A percentile compares a stretch with the other conserved stretches of the same genome.
Evolutionary conservation across 1,140 invertebrate species (phyloP).

Genomic region (Drosophila mojavensis): DNA sequence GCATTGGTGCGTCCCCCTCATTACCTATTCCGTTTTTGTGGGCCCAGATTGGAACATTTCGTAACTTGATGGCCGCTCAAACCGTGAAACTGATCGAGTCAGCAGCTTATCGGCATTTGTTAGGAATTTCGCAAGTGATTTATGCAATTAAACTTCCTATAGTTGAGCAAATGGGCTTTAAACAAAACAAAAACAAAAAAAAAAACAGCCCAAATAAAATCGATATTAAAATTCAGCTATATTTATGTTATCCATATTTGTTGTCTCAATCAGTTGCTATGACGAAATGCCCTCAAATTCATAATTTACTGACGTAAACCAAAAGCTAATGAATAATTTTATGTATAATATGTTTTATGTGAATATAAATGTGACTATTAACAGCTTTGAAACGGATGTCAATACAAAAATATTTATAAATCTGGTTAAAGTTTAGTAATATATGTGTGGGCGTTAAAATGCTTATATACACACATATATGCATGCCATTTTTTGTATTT

Average conservation of each 20-base stretch:
- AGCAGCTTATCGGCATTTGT: slow-evolving; percentile 23
- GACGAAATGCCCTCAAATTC: no score
- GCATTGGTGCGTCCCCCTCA: slow-evolving; percentile 7
- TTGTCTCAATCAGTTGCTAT: background rate
- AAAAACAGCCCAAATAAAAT: background rate
- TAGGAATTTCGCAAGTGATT: slow-evolving; percentile 33
- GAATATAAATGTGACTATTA: no score
- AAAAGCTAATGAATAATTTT: no score
- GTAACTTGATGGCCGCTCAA: slow-evolving; percentile 14
- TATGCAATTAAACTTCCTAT: slow-evolving; percentile 12
- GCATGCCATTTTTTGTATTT: no score
- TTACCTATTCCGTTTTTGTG: slow-evolving; percentile 41
- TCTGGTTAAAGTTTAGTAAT: no score
- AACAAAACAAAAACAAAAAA: no score
- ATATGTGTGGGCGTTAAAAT: no score
- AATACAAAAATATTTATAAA: no score
- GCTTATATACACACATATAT: no score
- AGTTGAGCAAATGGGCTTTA: background rate
- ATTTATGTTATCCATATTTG: background rate
- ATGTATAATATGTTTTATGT: no score
- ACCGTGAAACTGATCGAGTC: slow-evolving; percentile 34
- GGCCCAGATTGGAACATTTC: slow-evolving; percentile 30
- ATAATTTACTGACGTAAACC: no score
- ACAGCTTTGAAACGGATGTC: no score
- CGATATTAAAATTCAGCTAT: background rate